Base-by-base conservation (phyloP, 1,140 invertebrate species). In the Ruditapes philippinarum region DNA sequence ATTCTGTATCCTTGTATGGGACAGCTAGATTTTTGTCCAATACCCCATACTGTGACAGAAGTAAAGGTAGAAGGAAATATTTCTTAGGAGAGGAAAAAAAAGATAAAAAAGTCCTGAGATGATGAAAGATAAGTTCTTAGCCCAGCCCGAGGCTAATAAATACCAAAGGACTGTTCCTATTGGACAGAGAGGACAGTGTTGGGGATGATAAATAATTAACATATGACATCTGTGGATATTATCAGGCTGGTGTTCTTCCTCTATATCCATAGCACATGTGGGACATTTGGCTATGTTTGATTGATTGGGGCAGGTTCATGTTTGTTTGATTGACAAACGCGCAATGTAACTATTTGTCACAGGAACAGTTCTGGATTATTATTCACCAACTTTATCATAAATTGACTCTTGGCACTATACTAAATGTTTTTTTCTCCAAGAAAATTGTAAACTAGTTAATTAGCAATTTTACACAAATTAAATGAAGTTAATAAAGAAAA, bases 131-230 rank as follows among this genome's bases (percentile, higher is more conserved):
- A 49, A 78, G 45, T 25, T 25, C 1, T 7, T 25, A 33, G 40
- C 14, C 42, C 74, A 78, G 74, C 49, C 42, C 54, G 76, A 31
- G 31, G 54, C 33, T 79, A 79, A 54, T 51, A 51, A 79, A 79
- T 22, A 51, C 33, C 9, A 79, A 28, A 57, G 54, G 45, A 79
- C 22, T 31, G 45, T 25, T 73, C 65, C 60, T 84, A 84, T 84
- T 84, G 82, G 82, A 84, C 82, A 84, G 22, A 25, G 42, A 84
- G 40, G 65, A 51, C 40, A 45, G 33, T 36, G 80, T 45, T 82
- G 36, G 65, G 25, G 74, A 49, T 78, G 31, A 84, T 84, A 73
- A 84, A 84, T 84, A 70, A 84, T 84, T 84, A 73, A 74, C 82
- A 74, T 51, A 54, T 65, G 82, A 84, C 82, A 84, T 73, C 40